phyloP scores from a whole-genome alignment of 2,888 invertebrate species.

The Lasioglossum malachurum region DNA sequence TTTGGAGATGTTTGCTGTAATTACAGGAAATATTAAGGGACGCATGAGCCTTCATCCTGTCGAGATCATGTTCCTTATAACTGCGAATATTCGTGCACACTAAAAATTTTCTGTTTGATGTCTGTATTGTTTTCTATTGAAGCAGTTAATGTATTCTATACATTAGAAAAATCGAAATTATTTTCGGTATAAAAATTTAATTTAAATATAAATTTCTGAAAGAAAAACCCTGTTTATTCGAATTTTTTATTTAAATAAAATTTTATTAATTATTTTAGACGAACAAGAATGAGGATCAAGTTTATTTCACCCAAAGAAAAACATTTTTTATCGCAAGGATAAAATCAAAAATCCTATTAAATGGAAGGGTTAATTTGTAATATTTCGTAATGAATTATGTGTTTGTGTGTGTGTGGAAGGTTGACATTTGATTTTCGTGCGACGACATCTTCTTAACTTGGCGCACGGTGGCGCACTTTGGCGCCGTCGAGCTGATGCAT shows the following conservation, averaged over 20 bases:
- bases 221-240: no score
- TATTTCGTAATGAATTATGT: neutral
- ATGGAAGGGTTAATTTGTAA: neutral
- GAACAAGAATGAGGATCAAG: neutral
- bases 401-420: no score
- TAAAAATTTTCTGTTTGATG: no score
- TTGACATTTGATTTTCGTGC: neutral
- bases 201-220: no score
- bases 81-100: no score
- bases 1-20: neutral
- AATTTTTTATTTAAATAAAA: no score
- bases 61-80: no score
- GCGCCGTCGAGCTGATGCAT: slow-evolving; percentile 41
- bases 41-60: no score
- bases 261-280: neutral
- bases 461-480: slow-evolving; percentile 1
- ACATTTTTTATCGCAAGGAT: neutral
- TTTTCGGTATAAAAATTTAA: no score
- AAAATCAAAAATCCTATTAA: neutral
- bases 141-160: no score
- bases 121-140: no score
- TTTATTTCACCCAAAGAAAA: neutral
- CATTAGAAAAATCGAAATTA: no score
- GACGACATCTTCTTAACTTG: neutral
- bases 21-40: neutral